Evolutionary conservation across 2,888 invertebrate genomes (phyloP).

Genomic region (Autographa pulchrina): DNA sequence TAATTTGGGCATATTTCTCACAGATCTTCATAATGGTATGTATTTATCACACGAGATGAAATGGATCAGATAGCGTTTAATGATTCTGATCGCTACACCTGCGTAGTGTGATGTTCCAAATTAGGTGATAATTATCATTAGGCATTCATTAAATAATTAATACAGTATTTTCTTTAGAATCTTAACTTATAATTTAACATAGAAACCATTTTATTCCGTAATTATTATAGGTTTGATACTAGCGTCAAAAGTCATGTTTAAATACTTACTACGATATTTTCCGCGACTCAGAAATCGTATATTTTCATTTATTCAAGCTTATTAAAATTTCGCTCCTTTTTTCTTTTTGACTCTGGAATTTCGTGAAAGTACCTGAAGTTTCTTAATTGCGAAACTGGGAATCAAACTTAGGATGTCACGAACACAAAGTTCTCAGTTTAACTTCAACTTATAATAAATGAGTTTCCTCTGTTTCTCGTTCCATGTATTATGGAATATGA

Average conservation of each 20-base stretch:
- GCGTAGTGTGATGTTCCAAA: not conserved
- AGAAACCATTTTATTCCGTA: too few species aligned
- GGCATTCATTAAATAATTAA: not conserved
- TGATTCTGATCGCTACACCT: not conserved
- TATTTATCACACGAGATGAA: slow-evolving; percentile 1
- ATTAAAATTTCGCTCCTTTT: too few species aligned
- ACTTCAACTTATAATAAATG: not conserved
- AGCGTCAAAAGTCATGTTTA: too few species aligned
- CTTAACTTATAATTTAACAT: too few species aligned
- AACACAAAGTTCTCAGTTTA: not conserved
- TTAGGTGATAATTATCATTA: not conserved
- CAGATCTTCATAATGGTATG: not conserved
- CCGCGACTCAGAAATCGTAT: too few species aligned
- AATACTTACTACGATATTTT: too few species aligned
- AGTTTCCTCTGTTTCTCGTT: not conserved
- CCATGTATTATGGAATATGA: slow-evolving; percentile 38
- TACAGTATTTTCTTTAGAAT: too few species aligned
- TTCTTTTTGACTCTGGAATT: too few species aligned
- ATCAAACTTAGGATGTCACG: not conserved
- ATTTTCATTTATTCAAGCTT: too few species aligned
- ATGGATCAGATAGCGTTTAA: not conserved
- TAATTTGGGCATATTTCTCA: not conserved
- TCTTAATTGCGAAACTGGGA: too few species aligned
- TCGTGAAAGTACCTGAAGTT: too few species aligned
- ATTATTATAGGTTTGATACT: too few species aligned